These are phyloP conservation scores for Nyctibius bracteatus DNA, from an alignment of 2,113 vertebrate species.

Conservation along the genomic window DNA sequence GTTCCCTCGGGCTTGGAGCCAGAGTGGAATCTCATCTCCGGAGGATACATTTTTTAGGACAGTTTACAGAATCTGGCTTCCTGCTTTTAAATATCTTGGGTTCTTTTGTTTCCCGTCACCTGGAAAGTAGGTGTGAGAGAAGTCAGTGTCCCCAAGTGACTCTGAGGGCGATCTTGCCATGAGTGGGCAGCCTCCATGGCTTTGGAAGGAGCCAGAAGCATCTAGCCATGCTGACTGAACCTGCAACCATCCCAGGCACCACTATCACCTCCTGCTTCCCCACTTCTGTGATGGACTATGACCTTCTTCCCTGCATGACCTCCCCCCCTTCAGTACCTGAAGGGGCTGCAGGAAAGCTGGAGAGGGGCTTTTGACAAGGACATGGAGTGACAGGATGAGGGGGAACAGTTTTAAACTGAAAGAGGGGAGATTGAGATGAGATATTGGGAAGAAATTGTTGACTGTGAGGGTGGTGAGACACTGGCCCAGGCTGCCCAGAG, in stretches of 20 bases:
- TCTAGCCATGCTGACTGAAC: neutral
- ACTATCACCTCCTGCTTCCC: neutral
- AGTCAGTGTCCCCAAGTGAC: neutral
- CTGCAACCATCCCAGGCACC: neutral
- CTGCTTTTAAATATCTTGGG: neutral
- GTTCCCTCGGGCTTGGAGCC: neutral
- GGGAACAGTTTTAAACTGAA: no score
- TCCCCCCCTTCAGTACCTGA: no score
- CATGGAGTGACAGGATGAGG: no score
- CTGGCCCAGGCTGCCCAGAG: no score
- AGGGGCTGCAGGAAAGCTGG: no score
- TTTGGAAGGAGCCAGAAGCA: neutral
- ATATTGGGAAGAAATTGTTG: no score
- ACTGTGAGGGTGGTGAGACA: no score
- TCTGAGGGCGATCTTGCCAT: neutral
- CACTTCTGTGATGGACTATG: fast-evolving
- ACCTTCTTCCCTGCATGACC: neutral
- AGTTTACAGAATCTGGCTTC: conserved; percentile 49
- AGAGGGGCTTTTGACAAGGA: no score
- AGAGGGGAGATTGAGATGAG: no score
- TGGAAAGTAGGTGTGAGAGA: neutral
- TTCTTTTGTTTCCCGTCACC: conserved; percentile 28
- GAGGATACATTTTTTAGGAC: neutral
- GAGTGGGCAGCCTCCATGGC: fast-evolving
- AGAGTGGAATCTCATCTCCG: conserved; percentile 8